These are phyloP conservation scores for Gallinago stenura DNA, from an alignment of 2,797 vertebrate genomes.

Conservation along the genomic window DNA sequence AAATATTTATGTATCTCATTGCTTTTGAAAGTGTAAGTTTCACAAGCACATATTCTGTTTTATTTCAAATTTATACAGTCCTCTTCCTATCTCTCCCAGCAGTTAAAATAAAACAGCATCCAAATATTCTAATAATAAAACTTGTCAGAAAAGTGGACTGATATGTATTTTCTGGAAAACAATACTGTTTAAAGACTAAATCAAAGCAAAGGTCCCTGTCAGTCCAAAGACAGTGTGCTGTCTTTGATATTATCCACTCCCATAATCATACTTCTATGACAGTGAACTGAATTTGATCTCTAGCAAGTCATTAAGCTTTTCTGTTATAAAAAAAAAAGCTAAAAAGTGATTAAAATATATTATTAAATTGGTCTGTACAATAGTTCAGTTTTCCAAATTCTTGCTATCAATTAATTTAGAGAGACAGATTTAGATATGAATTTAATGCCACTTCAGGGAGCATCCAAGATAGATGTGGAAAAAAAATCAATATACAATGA, in stretches of 20 bases:
- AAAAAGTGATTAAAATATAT: background rate
- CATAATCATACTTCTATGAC: background rate
- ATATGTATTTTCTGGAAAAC: conserved; percentile 36
- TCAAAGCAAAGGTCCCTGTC: conserved; percentile 20
- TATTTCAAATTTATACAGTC: background rate
- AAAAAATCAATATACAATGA: background rate
- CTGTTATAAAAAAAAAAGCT: background rate
- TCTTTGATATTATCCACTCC: conserved; percentile 19
- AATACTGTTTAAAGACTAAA: conserved; percentile 26
- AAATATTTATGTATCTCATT: conserved; percentile 65
- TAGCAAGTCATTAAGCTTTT: background rate
- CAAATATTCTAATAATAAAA: conserved; percentile 48
- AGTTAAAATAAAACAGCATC: background rate
- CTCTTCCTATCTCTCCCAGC: background rate
- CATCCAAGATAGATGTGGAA: background rate
- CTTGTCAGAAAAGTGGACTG: conserved; percentile 9
- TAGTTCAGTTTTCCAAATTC: background rate
- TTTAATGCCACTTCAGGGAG: background rate
- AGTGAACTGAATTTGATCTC: conserved; percentile 13
- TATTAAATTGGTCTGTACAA: background rate
- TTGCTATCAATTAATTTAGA: background rate
- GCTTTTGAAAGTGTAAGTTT: conserved; percentile 51
- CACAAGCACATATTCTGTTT: conserved; percentile 25
- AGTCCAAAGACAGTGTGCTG: background rate
- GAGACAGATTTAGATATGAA: background rate